Base-by-base conservation (phyloP, 2,113 vertebrate species). In the Centropristis striata region DNA sequence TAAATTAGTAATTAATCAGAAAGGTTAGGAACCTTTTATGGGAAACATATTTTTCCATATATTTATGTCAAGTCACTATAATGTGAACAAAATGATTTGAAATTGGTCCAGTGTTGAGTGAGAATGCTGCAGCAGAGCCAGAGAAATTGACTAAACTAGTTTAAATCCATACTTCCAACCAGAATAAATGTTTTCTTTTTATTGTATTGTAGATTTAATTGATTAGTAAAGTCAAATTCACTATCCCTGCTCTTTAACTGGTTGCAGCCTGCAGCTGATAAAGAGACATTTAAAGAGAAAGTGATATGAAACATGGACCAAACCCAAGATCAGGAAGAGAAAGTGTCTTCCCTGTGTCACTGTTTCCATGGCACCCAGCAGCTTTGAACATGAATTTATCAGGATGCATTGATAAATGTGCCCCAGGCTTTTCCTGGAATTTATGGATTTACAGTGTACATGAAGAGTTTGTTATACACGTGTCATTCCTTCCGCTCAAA, bases 331-430 rank as follows among this genome's bases (percentile, higher is more conserved):
- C 20, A 51, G n/a, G 15, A n/a, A 21, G 20, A 55, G 25, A 65
- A 49, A 72, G 49, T 63, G 55, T 71, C 36, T 80, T 60, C 71
- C 20, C 51, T 20, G 58, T 20, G 77, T 67, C 55, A 50, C 63
- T 83, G 88, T 91, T 90, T 65, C 85, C 87, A 88, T 90, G 85
- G 72, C 72, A 67, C 46, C 87, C 50, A 49, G 36, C 21, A 61
- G 54, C 67, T 82, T 79, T 79, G 72, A 74, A 71, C 36, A 59
- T 32, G 59, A 25, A 47, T 63, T 75, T 27, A 71, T 75, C 65
- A 47, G 44, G 63, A 77, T n/a, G 49, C 71, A 67, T 11, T 53
- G 20, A 77, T 65, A 59, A 83, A 87, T 65, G 21, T 7, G 63
- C 84, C 71, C 20, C 9, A 27, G 51, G 86, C 78, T 75, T 78